Evolutionary conservation across 1,140 invertebrate genomes (phyloP), one percentile per base, ranked within the genome.

Genomic region (Lepeophtheirus salmonis): DNA sequence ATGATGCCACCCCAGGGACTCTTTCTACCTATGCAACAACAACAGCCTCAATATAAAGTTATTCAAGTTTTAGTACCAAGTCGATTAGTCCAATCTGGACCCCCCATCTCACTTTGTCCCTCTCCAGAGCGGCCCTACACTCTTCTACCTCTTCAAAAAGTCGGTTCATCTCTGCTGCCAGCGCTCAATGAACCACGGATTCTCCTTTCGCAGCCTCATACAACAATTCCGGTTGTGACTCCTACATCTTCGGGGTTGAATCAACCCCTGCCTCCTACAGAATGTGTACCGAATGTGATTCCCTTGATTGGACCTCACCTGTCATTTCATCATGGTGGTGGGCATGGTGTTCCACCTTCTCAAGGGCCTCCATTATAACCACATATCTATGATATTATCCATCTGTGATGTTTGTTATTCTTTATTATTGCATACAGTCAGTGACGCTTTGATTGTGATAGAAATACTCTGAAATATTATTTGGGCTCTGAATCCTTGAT

Each of bases 351-450:
- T 41, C 30, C 30, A 10, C 30, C 6, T n/a, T 41, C 30, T 41
- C 30, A 41, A 10, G 30, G n/a, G 66, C 85, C 88, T 41, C 30
- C 30, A 41, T 10, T 10, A 41, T n/a, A n/a, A n/a, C n/a, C n/a
- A n/a, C n/a, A n/a, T n/a, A n/a, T n/a, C n/a, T n/a, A n/a, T n/a
- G n/a, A n/a, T n/a, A n/a, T n/a, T n/a, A n/a, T n/a, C n/a, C n/a
- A n/a, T n/a, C n/a, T n/a, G n/a, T n/a, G n/a, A n/a, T n/a, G n/a
- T n/a, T n/a, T n/a, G n/a, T n/a, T n/a, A n/a, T n/a, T n/a, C n/a
- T n/a, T n/a, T n/a, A n/a, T n/a, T n/a, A n/a, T n/a, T n/a, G n/a
- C n/a, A n/a, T n/a, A n/a, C n/a, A n/a, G n/a, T n/a, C n/a, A n/a
- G n/a, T n/a, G n/a, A n/a, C n/a, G n/a, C n/a, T n/a, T n/a, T n/a